Base-by-base conservation (phyloP, 2,113 vertebrate species). In the Poecile atricapillus region DNA sequence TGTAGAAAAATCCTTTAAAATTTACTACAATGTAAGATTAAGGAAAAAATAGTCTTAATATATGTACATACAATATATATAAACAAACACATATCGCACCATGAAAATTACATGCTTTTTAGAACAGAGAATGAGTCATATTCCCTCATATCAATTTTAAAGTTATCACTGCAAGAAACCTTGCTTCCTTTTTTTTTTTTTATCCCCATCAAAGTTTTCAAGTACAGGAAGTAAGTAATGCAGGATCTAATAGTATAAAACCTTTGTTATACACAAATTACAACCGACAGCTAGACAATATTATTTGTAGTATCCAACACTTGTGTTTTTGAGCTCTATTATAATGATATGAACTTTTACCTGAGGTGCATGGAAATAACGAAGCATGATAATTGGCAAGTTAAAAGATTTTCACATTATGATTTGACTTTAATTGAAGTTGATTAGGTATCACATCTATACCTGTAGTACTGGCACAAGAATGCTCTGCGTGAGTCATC, bases 31-130 rank as follows among this genome's bases (percentile, higher is more conserved):
- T 82, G 96, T 94, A 96, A 98, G 97, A 97, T 97, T 97, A 97
- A 97, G 96, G 95, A 97, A 98, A 98, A 98, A 97, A 98, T 97
- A 98, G 95, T 98, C 97, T 97, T 97, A 97, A 97, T 98, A 95
- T 98, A 98, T 97, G 50, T 97, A 98, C 97, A 97, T 97, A 98
- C 96, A 93, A 92, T 96, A 96, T 96, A 97, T 97, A 96, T 95
- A 97, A 87, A 96, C 83, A 96, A 76, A 97, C 94, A 97, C 94
- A 96, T 93, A 94, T 95, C 89, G 95, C 97, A 97, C 97, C 82
- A 97, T 97, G 93, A 95, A 97, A 94, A 94, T 97, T 94, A 98
- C 98, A 98, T 98, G 98, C 98, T 97, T 98, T 97, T 95, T 83
- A 86, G 53, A 97, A 96, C 97, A 95, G 94, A 97, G 94, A 97